Conservation (phyloP, 2,888 invertebrate genomes). For the Phyto melanocephala region DNA sequence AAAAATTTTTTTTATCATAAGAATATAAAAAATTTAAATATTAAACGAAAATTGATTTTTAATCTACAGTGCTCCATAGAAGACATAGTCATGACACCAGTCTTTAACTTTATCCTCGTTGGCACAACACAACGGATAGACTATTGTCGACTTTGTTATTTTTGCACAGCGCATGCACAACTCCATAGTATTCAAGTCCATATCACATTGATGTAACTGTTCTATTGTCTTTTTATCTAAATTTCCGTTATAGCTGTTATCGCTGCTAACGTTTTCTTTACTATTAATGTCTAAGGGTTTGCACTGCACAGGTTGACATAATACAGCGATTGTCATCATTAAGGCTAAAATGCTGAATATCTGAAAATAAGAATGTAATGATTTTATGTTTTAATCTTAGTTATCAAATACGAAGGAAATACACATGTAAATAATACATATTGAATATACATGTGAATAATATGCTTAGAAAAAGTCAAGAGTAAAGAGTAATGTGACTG, state of each 20-base stretch:
- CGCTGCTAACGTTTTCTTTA: constrained; percentile 28
- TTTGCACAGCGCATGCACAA: constrained; percentile 81
- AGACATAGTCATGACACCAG: constrained; percentile 80
- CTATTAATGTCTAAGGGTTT: constrained; percentile 54
- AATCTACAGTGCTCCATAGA: constrained; percentile 74
- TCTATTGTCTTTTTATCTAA: constrained; percentile 72
- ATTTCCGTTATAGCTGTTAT: constrained; percentile 72
- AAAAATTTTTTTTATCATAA: constrained; percentile 53
- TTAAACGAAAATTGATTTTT: background rate
- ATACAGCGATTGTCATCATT: background rate
- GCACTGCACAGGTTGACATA: constrained; percentile 21
- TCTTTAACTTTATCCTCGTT: constrained; percentile 79
- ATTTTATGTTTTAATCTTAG: no score
- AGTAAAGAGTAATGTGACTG: no score
- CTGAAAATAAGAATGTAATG: constrained; percentile 20
- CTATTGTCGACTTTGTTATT: constrained; percentile 79
- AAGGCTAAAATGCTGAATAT: constrained; percentile 1
- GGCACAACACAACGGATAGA: constrained; percentile 81
- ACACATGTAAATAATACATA: no score
- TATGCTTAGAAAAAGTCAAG: no score
- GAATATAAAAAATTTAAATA: constrained; percentile 39
- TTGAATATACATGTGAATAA: no score
- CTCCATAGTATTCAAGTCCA: constrained; percentile 75
- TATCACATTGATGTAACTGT: constrained; percentile 74
- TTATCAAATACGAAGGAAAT: no score